phyloP scores from a whole-genome alignment of 2,113 vertebrate genomes.

The Manacus vitellinus region DNA sequence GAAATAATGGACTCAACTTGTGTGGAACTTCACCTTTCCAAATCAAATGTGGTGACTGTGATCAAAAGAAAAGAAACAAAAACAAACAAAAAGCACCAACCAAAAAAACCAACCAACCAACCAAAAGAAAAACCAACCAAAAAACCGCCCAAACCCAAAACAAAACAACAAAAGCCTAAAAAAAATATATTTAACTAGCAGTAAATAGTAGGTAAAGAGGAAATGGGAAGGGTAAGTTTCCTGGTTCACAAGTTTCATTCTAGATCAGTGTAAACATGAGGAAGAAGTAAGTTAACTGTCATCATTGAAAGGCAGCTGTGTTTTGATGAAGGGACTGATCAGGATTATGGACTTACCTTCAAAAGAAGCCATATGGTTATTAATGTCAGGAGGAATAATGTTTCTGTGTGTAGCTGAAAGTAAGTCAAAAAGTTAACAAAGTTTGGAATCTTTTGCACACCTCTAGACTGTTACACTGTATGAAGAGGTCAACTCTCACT shows the following conservation, averaged over 20 bases:
- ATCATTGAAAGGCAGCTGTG: background rate
- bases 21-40: background rate
- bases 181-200: background rate
- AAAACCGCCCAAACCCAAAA: background rate
- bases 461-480: background rate
- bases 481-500: background rate
- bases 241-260: background rate
- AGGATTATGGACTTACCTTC: background rate
- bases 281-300: background rate
- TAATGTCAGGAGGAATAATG: background rate
- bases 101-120: background rate
- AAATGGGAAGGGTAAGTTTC: background rate
- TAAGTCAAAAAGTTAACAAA: background rate
- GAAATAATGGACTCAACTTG: background rate
- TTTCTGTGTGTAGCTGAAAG: background rate
- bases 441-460: background rate
- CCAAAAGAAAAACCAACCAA: background rate
- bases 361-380: background rate
- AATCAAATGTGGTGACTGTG: background rate
- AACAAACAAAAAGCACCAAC: background rate
- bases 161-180: background rate
- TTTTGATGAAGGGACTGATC: background rate
- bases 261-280: background rate
- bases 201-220: background rate
- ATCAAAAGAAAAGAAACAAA: background rate